Evolutionary conservation across 1,140 invertebrate species (phyloP).

Genomic region (Drosophila pseudoobscura): DNA sequence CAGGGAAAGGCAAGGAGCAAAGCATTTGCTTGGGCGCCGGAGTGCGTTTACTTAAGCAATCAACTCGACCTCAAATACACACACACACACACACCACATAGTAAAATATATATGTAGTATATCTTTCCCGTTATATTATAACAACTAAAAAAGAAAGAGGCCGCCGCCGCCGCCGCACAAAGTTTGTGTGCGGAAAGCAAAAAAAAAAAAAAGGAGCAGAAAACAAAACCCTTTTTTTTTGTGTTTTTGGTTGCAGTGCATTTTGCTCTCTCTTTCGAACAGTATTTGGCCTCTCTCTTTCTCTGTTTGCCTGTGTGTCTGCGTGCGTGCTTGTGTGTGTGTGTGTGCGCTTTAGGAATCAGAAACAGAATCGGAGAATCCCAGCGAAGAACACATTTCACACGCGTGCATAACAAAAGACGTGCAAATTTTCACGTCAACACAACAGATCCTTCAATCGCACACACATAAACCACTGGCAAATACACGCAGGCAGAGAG

Average conservation of each 20-base stretch:
- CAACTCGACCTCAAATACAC: slow-evolving; percentile 79
- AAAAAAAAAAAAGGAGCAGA: slow-evolving; percentile 28
- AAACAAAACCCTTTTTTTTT: slow-evolving; percentile 39
- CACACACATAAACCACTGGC: slow-evolving; percentile 43
- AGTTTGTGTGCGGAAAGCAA: slow-evolving; percentile 50
- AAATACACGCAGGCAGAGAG: slow-evolving; percentile 30
- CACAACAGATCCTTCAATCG: slow-evolving; percentile 25
- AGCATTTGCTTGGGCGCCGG: slow-evolving; percentile 20
- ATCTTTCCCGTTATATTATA: slow-evolving; percentile 75
- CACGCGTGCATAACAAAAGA: slow-evolving; percentile 79
- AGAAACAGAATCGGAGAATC: slow-evolving; percentile 9
- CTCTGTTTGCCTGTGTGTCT: slow-evolving; percentile 43
- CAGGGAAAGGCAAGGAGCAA: too few species aligned
- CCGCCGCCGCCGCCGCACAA: slow-evolving; percentile 67
- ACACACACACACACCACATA: slow-evolving; percentile 21
- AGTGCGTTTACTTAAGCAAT: slow-evolving; percentile 82
- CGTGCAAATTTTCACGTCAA: slow-evolving; percentile 80
- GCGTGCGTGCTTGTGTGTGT: background rate
- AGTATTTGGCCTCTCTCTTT: slow-evolving; percentile 17
- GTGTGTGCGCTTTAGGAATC: slow-evolving; percentile 6
- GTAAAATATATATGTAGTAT: background rate
- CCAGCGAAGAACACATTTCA: slow-evolving; percentile 67
- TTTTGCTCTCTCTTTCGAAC: slow-evolving; percentile 33
- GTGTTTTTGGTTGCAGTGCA: slow-evolving; percentile 47
- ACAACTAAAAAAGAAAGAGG: slow-evolving; percentile 65